These are phyloP conservation scores for Icerya purchasi DNA, from an alignment of 2,888 invertebrate genomes.

Conservation along the genomic window DNA sequence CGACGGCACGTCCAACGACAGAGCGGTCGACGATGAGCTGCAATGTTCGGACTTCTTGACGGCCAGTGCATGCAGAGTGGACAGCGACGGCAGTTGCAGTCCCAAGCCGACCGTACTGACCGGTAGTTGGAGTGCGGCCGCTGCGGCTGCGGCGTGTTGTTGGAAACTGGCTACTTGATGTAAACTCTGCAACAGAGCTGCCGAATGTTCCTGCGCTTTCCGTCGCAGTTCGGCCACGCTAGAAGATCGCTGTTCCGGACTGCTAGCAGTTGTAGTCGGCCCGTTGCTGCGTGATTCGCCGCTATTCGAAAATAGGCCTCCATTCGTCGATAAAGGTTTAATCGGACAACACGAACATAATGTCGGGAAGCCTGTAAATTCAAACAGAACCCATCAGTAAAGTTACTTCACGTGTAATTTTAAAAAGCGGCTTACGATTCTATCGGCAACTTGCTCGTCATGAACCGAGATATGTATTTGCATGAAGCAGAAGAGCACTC, in stretches of 20 bases:
- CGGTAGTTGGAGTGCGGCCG: slow-evolving; percentile 22
- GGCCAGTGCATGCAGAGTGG: slow-evolving; percentile 21
- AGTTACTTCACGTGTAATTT: too few species aligned
- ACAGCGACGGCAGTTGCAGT: slow-evolving; percentile 21
- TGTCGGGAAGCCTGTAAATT: slow-evolving; percentile 44
- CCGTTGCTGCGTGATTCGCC: slow-evolving; percentile 22
- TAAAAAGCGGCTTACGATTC: too few species aligned
- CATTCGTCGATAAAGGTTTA: slow-evolving; percentile 29
- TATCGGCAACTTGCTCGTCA: too few species aligned
- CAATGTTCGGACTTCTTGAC: slow-evolving; percentile 13
- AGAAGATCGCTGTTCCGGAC: slow-evolving; percentile 32
- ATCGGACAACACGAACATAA: slow-evolving; percentile 62
- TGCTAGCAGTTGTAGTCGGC: slow-evolving; percentile 17
- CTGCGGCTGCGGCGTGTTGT: slow-evolving; percentile 27
- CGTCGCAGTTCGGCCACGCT: slow-evolving; percentile 79
- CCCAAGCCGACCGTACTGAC: slow-evolving; percentile 17
- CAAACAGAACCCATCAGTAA: too few species aligned
- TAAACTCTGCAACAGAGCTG: slow-evolving; percentile 47
- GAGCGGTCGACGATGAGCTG: slow-evolving; percentile 25
- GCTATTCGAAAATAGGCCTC: slow-evolving; percentile 19
- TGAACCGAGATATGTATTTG: too few species aligned
- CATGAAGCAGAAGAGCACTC: too few species aligned
- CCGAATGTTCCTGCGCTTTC: slow-evolving; percentile 87
- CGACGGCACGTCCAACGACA: slow-evolving; percentile 30
- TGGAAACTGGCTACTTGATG: slow-evolving; percentile 42